Conservation (phyloP, 2,888 invertebrate genomes). For the Onchidella celtica region DNA sequence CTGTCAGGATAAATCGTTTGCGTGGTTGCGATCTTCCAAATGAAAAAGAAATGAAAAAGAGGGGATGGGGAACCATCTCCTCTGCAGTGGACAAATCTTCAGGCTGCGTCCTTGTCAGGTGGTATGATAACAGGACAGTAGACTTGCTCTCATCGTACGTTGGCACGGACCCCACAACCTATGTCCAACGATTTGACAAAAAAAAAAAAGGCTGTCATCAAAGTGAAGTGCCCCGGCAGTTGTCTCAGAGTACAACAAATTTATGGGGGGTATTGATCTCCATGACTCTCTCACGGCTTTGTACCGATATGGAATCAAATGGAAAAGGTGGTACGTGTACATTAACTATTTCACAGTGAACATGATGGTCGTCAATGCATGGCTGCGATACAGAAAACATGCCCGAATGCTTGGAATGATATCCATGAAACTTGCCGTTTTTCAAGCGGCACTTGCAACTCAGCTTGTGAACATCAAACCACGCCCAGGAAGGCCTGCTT, state of each 20-base stretch:
- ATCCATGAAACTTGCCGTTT: neutral
- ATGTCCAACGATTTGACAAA: neutral
- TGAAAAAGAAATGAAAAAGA: slow-evolving; percentile 24
- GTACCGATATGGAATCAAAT: slow-evolving; percentile 36
- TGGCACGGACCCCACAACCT: slow-evolving; percentile 12
- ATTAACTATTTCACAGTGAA: slow-evolving; percentile 51
- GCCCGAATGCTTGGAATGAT: slow-evolving; percentile 19
- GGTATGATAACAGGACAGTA: slow-evolving; percentile 25
- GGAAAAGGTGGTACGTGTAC: slow-evolving; percentile 52
- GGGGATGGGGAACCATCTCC: neutral
- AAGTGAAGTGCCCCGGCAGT: neutral
- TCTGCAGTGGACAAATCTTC: neutral
- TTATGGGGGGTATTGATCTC: slow-evolving; percentile 27
- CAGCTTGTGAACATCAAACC: neutral
- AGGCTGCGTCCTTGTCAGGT: neutral
- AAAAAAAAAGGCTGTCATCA: neutral
- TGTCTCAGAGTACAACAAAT: slow-evolving; percentile 20
- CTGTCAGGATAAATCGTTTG: neutral
- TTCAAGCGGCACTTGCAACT: neutral
- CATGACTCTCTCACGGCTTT: slow-evolving; percentile 22
- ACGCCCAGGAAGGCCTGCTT: neutral
- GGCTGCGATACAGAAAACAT: slow-evolving; percentile 50
- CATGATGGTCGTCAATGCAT: slow-evolving; percentile 53
- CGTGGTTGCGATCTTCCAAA: neutral
- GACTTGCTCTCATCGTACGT: slow-evolving; percentile 21